A percentile compares a stretch with the other conserved stretches of the same genome.
Conservation (phyloP, 2,888 invertebrate genomes). For the Callyntrura sp. region DNA sequence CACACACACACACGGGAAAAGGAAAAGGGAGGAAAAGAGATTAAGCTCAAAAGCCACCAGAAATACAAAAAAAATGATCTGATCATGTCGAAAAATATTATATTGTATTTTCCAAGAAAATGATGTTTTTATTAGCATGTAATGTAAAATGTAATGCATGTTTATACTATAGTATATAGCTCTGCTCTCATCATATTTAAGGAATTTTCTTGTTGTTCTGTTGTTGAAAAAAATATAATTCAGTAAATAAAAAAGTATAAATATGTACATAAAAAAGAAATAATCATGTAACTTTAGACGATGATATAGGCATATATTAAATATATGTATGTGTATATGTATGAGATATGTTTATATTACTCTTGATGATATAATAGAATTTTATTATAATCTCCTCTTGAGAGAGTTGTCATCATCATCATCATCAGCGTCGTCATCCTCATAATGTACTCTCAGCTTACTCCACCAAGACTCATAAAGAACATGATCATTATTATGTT, state of each 20-base stretch:
- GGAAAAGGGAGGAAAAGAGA: neutral
- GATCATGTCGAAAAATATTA: constrained; percentile 1
- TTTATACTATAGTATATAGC: neutral
- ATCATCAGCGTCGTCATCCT: neutral
- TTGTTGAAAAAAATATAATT: neutral
- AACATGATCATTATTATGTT: constrained; percentile 61
- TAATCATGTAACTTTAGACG: constrained; percentile 16
- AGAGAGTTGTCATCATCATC: constrained; percentile 49
- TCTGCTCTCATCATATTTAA: constrained; percentile 39
- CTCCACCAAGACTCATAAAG: constrained; percentile 12
- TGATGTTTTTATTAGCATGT: neutral
- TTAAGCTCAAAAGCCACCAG: constrained; percentile 7
- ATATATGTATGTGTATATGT: neutral
- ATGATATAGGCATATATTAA: neutral
- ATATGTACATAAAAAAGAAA: constrained; percentile 31
- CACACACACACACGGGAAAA: no score
- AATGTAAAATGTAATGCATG: neutral
- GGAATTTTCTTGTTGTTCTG: constrained; percentile 40
- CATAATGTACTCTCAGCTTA: neutral
- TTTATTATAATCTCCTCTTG: neutral
- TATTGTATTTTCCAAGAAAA: constrained; percentile 36
- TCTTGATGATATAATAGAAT: neutral
- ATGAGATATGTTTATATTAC: constrained; percentile 13
- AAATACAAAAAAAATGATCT: neutral
- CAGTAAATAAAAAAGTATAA: constrained; percentile 16